Evolutionary conservation across 2,797 vertebrate genomes (phyloP).

Genomic region (Amniataba percoides): DNA sequence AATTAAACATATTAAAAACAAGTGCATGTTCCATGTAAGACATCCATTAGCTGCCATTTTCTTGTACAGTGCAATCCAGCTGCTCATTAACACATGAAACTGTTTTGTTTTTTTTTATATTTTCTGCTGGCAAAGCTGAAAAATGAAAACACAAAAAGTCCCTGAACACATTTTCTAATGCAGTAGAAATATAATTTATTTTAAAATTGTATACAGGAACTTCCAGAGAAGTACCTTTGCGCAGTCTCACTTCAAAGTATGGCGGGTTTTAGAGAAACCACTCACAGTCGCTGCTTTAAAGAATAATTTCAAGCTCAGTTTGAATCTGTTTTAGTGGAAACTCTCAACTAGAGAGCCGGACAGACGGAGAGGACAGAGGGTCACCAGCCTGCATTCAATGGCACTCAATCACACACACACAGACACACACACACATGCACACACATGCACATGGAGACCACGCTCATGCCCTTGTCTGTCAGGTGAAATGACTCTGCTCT

Average conservation of each 20-base stretch:
- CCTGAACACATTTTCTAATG: not conserved
- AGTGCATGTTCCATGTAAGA: not conserved
- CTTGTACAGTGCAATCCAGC: not conserved
- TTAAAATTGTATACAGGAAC: too few species aligned
- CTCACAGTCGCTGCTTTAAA: not conserved
- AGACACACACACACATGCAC: constrained; percentile 15
- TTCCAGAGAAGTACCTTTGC: not conserved
- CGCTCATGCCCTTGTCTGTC: constrained; percentile 50
- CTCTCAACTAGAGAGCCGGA: not conserved
- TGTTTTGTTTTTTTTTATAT: not conserved
- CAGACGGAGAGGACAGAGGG: constrained; percentile 17
- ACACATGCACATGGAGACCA: not conserved
- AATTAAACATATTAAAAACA: not conserved
- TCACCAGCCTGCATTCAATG: constrained; percentile 13
- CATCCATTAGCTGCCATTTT: not conserved
- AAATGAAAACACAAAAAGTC: not conserved
- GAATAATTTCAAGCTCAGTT: not conserved
- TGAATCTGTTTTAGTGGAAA: not conserved
- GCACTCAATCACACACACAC: constrained; percentile 13
- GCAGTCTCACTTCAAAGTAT: too few species aligned
- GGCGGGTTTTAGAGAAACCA: not conserved
- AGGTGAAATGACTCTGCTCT: constrained; percentile 57
- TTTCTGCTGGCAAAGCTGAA: not conserved
- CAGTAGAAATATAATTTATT: too few species aligned
- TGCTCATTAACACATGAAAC: not conserved